A percentile compares a stretch with the other conserved stretches of the same genome.
Evolutionary conservation across 35 echinoderm and acorn worm genomes (phyloP).

Genomic region (Apostichopus japonicus): DNA sequence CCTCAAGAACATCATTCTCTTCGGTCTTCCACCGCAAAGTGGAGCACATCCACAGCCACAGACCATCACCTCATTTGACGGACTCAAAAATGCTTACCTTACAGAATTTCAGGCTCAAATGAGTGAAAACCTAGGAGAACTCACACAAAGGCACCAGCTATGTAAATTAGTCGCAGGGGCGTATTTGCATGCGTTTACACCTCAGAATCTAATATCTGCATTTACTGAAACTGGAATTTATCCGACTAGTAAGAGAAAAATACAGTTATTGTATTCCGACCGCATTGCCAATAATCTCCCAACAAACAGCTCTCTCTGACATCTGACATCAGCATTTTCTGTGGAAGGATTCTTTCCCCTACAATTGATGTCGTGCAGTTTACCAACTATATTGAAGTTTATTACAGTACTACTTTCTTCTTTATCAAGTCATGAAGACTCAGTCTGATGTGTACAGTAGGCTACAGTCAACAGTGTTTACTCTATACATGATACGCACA

Average conservation of each 20-base stretch:
- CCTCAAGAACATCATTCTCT: neutral
- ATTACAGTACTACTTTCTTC: no score
- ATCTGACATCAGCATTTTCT: neutral
- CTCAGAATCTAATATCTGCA: neutral
- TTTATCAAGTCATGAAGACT: no score
- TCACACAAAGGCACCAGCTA: neutral
- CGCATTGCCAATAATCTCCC: no score
- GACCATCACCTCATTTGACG: neutral
- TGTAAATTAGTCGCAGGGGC: neutral
- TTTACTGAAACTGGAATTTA: neutral
- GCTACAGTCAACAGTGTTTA: no score
- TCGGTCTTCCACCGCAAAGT: neutral
- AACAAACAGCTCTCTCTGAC: neutral
- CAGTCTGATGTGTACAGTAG: no score
- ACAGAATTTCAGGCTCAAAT: constrained; percentile 6
- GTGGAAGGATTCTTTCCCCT: no score
- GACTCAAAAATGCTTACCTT: neutral
- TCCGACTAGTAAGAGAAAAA: neutral
- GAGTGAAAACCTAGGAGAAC: neutral
- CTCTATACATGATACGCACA: no score
- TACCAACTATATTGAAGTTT: no score
- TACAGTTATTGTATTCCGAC: neutral
- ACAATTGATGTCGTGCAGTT: no score
- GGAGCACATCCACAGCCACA: neutral
- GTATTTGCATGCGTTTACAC: neutral